A percentile compares a stretch with the other conserved stretches of the same genome.
phyloP scores from a whole-genome alignment of 2,113 vertebrate species.

The Microcebus tavaratra region DNA sequence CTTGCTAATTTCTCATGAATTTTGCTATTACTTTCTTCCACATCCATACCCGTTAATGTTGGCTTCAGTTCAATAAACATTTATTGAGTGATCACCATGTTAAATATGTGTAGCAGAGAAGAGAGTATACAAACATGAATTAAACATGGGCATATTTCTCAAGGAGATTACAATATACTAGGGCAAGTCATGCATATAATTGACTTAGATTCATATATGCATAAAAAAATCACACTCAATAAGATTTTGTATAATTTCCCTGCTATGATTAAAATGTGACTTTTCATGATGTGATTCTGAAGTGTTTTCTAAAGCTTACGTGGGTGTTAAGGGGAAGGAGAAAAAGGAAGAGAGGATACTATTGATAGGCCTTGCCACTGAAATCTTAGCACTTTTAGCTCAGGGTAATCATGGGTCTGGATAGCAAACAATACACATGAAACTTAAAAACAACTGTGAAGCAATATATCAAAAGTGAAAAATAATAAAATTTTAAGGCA shows the following conservation, averaged over 20 bases:
- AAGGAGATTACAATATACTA: neutral
- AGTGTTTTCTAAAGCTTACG: neutral
- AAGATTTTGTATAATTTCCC: neutral
- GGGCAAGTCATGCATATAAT: neutral
- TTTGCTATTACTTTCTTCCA: neutral
- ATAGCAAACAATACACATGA: neutral
- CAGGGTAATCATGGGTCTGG: neutral
- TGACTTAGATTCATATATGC: neutral
- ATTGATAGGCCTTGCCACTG: neutral
- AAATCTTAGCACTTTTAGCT: neutral
- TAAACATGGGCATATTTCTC: neutral
- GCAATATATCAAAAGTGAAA: neutral
- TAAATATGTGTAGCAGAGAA: neutral
- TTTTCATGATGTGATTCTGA: neutral
- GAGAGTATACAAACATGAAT: conserved; percentile 9
- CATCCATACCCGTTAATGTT: neutral
- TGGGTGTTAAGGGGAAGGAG: neutral
- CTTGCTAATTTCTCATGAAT: neutral
- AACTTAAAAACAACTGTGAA: conserved; percentile 2
- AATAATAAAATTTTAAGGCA: neutral
- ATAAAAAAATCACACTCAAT: neutral
- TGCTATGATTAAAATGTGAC: neutral
- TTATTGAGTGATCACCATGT: neutral
- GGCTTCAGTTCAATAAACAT: neutral
- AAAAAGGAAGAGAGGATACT: neutral